Conservation (phyloP, 2,888 invertebrate genomes). For the Erpobdella octoculata region DNA sequence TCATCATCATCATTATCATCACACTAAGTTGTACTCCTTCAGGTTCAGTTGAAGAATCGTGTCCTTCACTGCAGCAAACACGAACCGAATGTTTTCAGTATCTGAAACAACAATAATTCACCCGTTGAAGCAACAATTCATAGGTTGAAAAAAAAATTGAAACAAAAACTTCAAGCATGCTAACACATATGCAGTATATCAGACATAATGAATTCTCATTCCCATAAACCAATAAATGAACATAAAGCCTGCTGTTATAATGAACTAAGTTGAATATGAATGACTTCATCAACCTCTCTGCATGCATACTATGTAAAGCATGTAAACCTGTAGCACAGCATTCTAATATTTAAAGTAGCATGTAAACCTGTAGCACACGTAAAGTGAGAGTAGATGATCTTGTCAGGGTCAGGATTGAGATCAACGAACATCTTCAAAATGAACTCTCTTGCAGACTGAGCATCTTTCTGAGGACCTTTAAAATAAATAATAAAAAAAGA, state of each 20-base stretch:
- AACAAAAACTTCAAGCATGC: no score
- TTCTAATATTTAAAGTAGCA: neutral
- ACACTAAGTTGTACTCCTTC: constrained; percentile 99
- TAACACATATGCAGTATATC: no score
- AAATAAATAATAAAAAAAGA: neutral
- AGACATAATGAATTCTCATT: no score
- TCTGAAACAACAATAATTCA: constrained; percentile 69
- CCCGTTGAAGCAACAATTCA: neutral
- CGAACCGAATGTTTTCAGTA: constrained; percentile 99
- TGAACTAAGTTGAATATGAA: no score
- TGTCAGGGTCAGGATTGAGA: constrained; percentile 99
- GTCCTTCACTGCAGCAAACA: constrained; percentile 99
- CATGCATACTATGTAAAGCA: neutral
- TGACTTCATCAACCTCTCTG: no score
- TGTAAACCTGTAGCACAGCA: neutral
- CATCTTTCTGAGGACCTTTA: constrained; percentile 52
- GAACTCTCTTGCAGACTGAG: constrained; percentile 94
- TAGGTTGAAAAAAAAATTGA: no score
- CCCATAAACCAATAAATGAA: neutral
- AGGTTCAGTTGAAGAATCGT: constrained; percentile 99
- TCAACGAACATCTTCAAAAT: constrained; percentile 99
- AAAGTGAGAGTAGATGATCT: constrained; percentile 99
- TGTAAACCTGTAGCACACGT: constrained; percentile 99
- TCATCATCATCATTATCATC: constrained; percentile 43
- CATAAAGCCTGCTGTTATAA: no score